phyloP scores from a whole-genome alignment of 2,797 vertebrate species.

The Amblyopsis hoosieri region DNA sequence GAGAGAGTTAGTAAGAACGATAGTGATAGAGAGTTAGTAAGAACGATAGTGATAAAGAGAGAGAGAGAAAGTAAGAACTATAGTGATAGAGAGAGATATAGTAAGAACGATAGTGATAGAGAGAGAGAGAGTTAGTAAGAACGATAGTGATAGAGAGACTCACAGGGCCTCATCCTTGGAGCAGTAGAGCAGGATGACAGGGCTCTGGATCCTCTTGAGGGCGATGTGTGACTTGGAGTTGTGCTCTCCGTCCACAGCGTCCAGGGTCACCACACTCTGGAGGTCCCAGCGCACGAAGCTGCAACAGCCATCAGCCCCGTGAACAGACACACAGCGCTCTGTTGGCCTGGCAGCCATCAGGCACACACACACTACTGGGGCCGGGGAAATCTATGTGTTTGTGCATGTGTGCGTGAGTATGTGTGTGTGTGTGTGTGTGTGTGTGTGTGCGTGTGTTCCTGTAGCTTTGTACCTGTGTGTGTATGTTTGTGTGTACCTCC shows the following conservation, averaged over 20 bases:
- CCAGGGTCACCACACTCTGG: conserved; percentile 90
- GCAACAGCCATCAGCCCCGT: conserved; percentile 53
- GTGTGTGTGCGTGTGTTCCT: neutral
- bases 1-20: no score
- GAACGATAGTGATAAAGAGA: conserved; percentile 7
- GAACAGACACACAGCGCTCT: conserved; percentile 33
- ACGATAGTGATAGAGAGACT: conserved; percentile 1
- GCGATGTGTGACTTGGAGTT: conserved; percentile 94
- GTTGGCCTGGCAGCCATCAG: conserved; percentile 10
- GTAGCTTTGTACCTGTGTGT: neutral
- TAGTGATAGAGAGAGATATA: no score
- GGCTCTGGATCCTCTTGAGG: conserved; percentile 97
- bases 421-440: neutral
- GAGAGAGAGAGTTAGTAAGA: conserved; percentile 15
- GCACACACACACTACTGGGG: neutral
- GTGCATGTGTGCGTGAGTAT: neutral
- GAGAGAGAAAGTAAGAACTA: neutral
- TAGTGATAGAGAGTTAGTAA: neutral
- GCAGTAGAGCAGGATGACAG: conserved; percentile 94
- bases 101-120: conserved; percentile 10
- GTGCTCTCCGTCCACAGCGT: conserved; percentile 85
- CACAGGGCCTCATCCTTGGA: conserved; percentile 92
- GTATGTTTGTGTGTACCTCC: neutral
- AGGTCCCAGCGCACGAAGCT: conserved; percentile 99
- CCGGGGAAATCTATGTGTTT: neutral